Base-by-base conservation (phyloP, 1,140 invertebrate species). In the Anadara kagoshimensis region DNA sequence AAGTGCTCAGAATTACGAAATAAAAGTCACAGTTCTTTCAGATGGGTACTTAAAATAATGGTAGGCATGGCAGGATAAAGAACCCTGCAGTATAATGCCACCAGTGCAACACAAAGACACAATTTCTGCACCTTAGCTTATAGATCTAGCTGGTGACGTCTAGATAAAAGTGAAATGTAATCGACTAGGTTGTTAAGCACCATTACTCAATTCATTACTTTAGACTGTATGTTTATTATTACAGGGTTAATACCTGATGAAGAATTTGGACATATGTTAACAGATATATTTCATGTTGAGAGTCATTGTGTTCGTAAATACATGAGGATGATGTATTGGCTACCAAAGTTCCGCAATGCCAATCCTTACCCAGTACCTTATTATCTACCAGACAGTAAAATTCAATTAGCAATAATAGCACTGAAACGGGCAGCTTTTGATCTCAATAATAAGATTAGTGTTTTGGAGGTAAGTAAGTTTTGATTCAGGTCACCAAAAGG, bases 241-340 rank as follows among this genome's bases (percentile, higher is more conserved):
- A 69, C 78, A 95, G 94, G 93, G 64, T 95, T 99, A 5, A 94
- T 97, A 72, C 97, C 97, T 0, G 97, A 99, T 88, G 89, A 91
- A 58, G 96, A 99, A 89, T 92, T 96, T 87, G 93, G 97, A 81
- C 89, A 92, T 68, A 93, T 97, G 81, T 86, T 99, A 0, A 75
- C 94, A 11, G 94, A 94, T 83, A 93, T 93, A 51, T 99, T 99
- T 91, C 97, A 97, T 0, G 90, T 91, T 68, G 90, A 93, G 80
- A 93, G 93, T 14, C 92, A 93, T 85, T 94, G 95, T 0, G 86
- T 96, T 16, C 90, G 95, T 71, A 98, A 97, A 86, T 95, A 93
- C 84, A 94, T 93, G 91, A 91, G 96, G 57, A 97, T 99, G 94
- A 93, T 96, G 91, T 99, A 99, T 85, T 99, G 98, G 98, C 94